Evolutionary conservation across 2,888 invertebrate species (phyloP).

Genomic region (Zhuqinia jingwanae): DNA sequence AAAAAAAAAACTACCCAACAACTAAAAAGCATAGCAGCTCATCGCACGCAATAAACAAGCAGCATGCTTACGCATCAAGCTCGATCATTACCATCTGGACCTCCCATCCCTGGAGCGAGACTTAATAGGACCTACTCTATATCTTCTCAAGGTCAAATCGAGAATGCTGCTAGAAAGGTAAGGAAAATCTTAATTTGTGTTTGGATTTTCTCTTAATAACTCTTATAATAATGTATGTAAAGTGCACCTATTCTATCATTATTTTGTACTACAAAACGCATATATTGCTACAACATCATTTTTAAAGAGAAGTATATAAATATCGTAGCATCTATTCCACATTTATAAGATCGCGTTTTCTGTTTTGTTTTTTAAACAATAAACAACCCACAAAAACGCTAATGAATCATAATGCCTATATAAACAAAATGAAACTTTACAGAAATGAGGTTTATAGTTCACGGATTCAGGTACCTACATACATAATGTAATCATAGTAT

Average conservation of each 20-base stretch:
- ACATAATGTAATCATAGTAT: no score
- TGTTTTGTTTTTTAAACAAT: no score
- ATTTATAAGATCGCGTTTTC: no score
- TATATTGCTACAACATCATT: background rate
- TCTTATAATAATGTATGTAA: background rate
- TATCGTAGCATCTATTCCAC: no score
- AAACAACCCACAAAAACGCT: no score
- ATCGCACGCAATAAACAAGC: background rate
- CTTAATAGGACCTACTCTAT: constrained; percentile 90
- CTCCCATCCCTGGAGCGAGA: constrained; percentile 80
- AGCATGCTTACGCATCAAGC: constrained; percentile 85
- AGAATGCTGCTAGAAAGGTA: constrained; percentile 86
- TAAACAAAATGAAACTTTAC: no score
- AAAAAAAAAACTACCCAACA: background rate
- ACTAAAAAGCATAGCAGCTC: no score
- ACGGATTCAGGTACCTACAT: no score
- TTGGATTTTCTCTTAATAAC: background rate
- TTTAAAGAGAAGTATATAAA: no score
- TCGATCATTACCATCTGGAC: constrained; percentile 84
- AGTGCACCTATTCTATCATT: background rate
- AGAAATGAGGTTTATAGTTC: no score
- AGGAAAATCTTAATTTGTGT: constrained; percentile 65
- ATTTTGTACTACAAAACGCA: background rate
- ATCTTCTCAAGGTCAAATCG: constrained; percentile 91
- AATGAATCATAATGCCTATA: no score